Evolutionary conservation across 1,140 invertebrate species (phyloP), one percentile per base, ranked within the genome.

Genomic region (Panagrolaimus sp.): DNA sequence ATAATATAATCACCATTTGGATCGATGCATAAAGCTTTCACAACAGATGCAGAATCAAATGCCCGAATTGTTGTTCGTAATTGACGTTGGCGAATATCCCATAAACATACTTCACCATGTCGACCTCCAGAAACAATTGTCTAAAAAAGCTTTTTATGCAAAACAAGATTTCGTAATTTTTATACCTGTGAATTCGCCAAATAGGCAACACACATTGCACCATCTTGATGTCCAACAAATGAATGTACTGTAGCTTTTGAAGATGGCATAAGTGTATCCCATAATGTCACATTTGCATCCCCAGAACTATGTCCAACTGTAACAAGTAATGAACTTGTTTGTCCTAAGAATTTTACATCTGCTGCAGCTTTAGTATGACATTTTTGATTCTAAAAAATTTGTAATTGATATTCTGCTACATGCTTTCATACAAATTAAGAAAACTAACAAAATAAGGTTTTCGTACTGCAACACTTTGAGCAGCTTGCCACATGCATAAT

Each of bases 321-420:
- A n/a, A 94, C 94, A 48, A 98, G 88, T 74, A 98, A 87, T 87
- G 93, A 96, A 83, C 94, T 96, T 5, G 93, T 96, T 52, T 82
- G 79, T 64, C 94, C 93, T 38, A 98, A 87, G 86, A 98, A 98
- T 44, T 93, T 91, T 83, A 99, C 98, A 85, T 98, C 96, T 78
- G 91, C 90, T 32, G 94, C 93, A 66, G 92, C 90, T 87, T 98
- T 98, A 84, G 90, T 94, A 85, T 98, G 95, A 84, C 95, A 98
- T 83, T 93, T 91, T 76, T 94, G 89, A 75, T 89, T 96, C 94
- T 97, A 85, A 47, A 88, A 87, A 24, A 10, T 46, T 28, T 15
- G 24, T 65, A 55, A 62, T 14, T 38, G 12, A 17, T 58, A 21
- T 43, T 64, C 9, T 32, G 62, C 17, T 28, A n/a, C 28, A 64